Evolutionary conservation across 2,888 invertebrate species (phyloP).

Genomic region (Abrostola tripartita): DNA sequence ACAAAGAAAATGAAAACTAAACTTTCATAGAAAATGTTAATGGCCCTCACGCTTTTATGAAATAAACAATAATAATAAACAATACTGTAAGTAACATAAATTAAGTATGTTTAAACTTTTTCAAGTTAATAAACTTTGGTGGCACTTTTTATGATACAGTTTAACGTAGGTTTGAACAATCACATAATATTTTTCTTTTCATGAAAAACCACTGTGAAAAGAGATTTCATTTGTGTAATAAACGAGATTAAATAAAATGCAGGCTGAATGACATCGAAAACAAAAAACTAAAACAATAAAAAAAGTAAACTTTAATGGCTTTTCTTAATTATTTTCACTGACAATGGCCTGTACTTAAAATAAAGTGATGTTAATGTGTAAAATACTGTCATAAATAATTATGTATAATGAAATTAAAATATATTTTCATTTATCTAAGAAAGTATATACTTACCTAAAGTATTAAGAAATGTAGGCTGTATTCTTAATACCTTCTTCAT

Average conservation of each 20-base stretch:
- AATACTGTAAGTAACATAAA: background rate
- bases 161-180: background rate
- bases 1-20: slow-evolving; percentile 11
- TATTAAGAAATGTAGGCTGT: slow-evolving; percentile 21
- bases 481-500: background rate
- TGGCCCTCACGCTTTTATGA: background rate
- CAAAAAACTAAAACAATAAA: background rate
- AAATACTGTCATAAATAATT: no score
- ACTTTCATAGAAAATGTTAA: background rate
- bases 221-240: background rate
- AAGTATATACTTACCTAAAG: background rate
- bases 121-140: no score
- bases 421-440: no score
- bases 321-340: background rate
- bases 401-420: no score
- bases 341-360: background rate
- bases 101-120: background rate
- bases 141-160: no score
- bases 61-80: background rate
- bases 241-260: background rate
- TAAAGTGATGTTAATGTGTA: background rate
- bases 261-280: background rate
- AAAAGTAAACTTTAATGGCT: background rate
- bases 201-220: background rate
- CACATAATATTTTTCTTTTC: background rate